Percentiles rank a stretch among this genome's conserved stretches.
These are phyloP conservation scores for Rhyacophila evoluta DNA, from an alignment of 2,888 invertebrate genomes.

Conservation along the genomic window DNA sequence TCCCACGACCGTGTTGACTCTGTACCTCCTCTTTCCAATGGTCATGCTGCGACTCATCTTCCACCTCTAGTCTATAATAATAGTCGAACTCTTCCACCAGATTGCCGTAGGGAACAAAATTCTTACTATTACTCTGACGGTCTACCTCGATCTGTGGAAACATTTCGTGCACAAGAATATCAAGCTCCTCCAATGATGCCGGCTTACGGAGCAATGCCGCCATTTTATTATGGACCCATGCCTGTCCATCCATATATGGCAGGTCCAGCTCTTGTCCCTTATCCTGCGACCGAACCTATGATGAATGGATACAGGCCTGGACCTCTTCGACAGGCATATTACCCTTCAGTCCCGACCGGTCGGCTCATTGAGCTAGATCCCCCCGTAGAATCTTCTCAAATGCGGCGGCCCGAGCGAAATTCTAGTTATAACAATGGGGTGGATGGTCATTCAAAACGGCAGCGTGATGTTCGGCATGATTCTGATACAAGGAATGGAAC, in stretches of 20 bases:
- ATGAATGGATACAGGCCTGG: conserved; percentile 63
- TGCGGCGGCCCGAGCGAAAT: conserved; percentile 57
- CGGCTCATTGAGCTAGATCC: conserved; percentile 77
- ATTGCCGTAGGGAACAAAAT: background rate
- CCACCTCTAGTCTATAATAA: conserved; percentile 1
- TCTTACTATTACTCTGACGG: background rate
- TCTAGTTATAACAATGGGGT: conserved; percentile 59
- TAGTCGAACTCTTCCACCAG: background rate
- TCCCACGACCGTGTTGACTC: background rate
- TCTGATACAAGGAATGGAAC: conserved; percentile 50
- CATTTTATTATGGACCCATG: conserved; percentile 64
- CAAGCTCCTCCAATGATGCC: background rate
- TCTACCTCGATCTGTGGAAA: background rate
- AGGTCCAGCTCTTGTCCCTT: conserved; percentile 62
- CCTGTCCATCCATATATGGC: conserved; percentile 64
- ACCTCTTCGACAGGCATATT: conserved; percentile 63
- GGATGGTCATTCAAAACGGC: conserved; percentile 43
- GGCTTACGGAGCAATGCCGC: conserved; percentile 25
- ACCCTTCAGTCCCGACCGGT: conserved; percentile 73
- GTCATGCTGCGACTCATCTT: too few relatives aligned
- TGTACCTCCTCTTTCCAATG: background rate
- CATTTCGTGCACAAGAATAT: background rate
- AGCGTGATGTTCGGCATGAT: conserved; percentile 34
- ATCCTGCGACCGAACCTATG: conserved; percentile 64
- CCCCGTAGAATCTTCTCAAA: conserved; percentile 64